Evolutionary conservation across 2,797 vertebrate species (phyloP), one percentile per base, ranked within the genome.

Genomic region (Rousettus madagascariensis): DNA sequence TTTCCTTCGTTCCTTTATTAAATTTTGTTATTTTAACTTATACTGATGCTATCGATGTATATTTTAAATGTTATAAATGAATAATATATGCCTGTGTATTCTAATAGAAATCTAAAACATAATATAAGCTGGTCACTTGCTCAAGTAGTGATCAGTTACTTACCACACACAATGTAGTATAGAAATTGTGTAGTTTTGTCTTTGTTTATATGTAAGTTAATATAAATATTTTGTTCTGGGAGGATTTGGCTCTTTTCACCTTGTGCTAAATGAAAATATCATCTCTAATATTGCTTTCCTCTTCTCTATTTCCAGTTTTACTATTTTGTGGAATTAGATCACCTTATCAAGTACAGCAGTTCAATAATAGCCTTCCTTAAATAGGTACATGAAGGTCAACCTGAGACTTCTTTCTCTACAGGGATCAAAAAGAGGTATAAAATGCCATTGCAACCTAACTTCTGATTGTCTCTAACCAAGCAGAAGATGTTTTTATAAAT

Each of bases 321-420:
- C 49, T 94, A 28, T 97, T 97, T 59, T 8, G 0, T 65, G 90
- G 84, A 96, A 95, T 97, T 92, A 96, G 86, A 90, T 96, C 55
- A 89, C 71, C 59, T 13, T 95, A 91, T 89, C 78, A 97, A 94
- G 66, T 80, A 87, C 75, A 97, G 57, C 38, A 93, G 57, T 90
- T 97, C 91, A 96, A 92, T 97, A 92, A 95, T 68, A 96, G 88
- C 26, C 28, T 97, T 94, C 95, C 86, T 96, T 92, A 97, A 97
- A 97, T 86, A 96, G 85, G 69, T 89, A 77, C 63, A 59, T 86
- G 85, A 96, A 97, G 80, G 82, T 89, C 92, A 97, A 43, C 8
- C 95, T 98, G 90, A 97, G 87, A 90, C 78, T 97, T 97, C 57
- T 89, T 96, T 96, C 96, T 97, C 87, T 26, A 68, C 13, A 71